Conservation (phyloP, 1,140 invertebrate genomes). For the Hyles vespertilio region DNA sequence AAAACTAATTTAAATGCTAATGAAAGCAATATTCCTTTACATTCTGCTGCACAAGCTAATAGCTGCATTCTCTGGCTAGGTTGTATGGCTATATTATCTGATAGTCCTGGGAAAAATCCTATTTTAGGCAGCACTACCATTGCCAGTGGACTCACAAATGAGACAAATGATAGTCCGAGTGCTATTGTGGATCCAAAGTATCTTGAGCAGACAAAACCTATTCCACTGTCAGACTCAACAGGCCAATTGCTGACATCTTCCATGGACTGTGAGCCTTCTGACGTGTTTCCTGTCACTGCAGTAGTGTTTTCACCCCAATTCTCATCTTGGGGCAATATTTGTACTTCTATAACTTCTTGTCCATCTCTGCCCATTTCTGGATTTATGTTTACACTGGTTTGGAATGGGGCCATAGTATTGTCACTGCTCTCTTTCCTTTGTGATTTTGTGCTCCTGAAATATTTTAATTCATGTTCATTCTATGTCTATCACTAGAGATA, state of each 20-base stretch:
- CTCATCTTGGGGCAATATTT: constrained; percentile 96
- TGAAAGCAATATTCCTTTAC: constrained; percentile 90
- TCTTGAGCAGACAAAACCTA: constrained; percentile 85
- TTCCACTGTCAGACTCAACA: constrained; percentile 82
- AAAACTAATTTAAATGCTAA: constrained; percentile 94
- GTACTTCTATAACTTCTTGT: constrained; percentile 92
- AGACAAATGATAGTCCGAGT: constrained; percentile 84
- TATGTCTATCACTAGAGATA: no score
- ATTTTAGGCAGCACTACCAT: constrained; percentile 96
- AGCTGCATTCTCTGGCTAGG: constrained; percentile 66
- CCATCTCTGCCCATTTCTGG: constrained; percentile 81
- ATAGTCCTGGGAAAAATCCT: constrained; percentile 82
- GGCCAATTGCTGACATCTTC: constrained; percentile 91
- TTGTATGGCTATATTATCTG: constrained; percentile 64
- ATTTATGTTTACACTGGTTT: constrained; percentile 86
- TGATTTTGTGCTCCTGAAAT: constrained; percentile 69
- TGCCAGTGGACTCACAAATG: constrained; percentile 93
- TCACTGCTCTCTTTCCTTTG: constrained; percentile 63
- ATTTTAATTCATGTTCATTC: background rate
- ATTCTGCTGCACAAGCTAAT: constrained; percentile 78
- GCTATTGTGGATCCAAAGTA: constrained; percentile 87
- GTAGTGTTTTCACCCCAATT: constrained; percentile 99
- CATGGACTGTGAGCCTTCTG: constrained; percentile 94
- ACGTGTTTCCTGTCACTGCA: constrained; percentile 97
- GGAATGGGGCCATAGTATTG: constrained; percentile 83